Conservation (phyloP, 2,797 vertebrate genomes). For the Dendrocincla fuliginosa region DNA sequence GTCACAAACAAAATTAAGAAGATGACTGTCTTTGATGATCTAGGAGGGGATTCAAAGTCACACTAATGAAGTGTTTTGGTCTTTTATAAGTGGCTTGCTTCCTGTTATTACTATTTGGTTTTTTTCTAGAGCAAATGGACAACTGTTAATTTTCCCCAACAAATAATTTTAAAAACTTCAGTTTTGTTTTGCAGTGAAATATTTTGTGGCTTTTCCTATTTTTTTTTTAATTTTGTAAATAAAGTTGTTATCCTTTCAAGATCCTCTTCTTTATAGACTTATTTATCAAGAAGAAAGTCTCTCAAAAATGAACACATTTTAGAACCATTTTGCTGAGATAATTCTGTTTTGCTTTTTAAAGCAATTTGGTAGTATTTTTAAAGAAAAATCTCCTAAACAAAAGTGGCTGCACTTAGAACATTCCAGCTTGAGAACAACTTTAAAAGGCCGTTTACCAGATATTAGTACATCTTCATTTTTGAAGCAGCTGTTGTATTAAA, state of each 20-base stretch:
- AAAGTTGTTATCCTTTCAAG: background rate
- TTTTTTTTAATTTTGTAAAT: background rate
- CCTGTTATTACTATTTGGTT: background rate
- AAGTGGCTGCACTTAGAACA: background rate
- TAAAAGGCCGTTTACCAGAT: background rate
- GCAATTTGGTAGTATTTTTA: background rate
- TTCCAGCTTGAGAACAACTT: background rate
- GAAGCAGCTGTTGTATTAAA: constrained; percentile 40
- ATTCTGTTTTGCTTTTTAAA: background rate
- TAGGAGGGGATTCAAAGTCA: background rate
- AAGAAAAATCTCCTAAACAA: background rate
- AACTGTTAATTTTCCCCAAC: background rate
- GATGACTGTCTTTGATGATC: background rate
- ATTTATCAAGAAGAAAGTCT: background rate
- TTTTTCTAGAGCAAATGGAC: background rate
- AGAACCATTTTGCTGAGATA: background rate
- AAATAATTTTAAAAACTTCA: background rate
- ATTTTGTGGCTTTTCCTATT: background rate
- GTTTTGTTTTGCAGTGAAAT: background rate
- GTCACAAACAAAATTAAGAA: background rate
- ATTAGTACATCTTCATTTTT: background rate
- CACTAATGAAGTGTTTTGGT: background rate
- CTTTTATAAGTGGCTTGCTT: background rate
- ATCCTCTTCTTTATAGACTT: background rate
- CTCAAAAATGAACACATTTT: background rate